phyloP scores from a whole-genome alignment of 2,888 invertebrate species.

The Sturmia bella region DNA sequence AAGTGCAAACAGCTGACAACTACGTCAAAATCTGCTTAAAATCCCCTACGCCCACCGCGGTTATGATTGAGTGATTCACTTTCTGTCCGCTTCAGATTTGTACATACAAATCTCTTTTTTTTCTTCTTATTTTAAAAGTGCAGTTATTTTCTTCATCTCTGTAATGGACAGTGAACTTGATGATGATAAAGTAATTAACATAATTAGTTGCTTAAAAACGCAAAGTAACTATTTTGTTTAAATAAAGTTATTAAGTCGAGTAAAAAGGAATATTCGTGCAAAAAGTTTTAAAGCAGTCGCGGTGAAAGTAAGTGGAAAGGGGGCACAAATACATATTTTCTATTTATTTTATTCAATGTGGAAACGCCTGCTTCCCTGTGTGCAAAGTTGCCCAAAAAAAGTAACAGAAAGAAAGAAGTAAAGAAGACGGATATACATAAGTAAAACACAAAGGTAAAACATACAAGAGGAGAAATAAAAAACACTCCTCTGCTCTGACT shows the following conservation, averaged over 20 bases:
- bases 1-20: slow-evolving; percentile 67
- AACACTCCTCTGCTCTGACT: slow-evolving; percentile 79
- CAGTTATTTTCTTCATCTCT: slow-evolving; percentile 65
- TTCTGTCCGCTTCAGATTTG: slow-evolving; percentile 61
- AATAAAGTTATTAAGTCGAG: slow-evolving; percentile 5
- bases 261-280: slow-evolving; percentile 48
- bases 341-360: slow-evolving; percentile 58
- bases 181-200: slow-evolving; percentile 57
- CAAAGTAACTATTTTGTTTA: slow-evolving; percentile 9
- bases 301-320: slow-evolving; percentile 70
- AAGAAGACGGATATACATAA: slow-evolving; percentile 48
- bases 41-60: slow-evolving; percentile 70
- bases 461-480: slow-evolving; percentile 73
- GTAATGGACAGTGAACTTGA: slow-evolving; percentile 69
- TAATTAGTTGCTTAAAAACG: slow-evolving; percentile 40
- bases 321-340: slow-evolving; percentile 47
- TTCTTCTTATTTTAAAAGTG: slow-evolving; percentile 56
- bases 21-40: slow-evolving; percentile 45
- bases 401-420: slow-evolving; percentile 40
- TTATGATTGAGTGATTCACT: slow-evolving; percentile 68
- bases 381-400: slow-evolving; percentile 55
- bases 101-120: slow-evolving; percentile 37
- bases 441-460: slow-evolving; percentile 50
- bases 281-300: slow-evolving; percentile 54
- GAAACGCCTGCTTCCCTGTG: slow-evolving; percentile 69